phyloP scores from a whole-genome alignment of 2,113 vertebrate species.

The Sylvia atricapilla region DNA sequence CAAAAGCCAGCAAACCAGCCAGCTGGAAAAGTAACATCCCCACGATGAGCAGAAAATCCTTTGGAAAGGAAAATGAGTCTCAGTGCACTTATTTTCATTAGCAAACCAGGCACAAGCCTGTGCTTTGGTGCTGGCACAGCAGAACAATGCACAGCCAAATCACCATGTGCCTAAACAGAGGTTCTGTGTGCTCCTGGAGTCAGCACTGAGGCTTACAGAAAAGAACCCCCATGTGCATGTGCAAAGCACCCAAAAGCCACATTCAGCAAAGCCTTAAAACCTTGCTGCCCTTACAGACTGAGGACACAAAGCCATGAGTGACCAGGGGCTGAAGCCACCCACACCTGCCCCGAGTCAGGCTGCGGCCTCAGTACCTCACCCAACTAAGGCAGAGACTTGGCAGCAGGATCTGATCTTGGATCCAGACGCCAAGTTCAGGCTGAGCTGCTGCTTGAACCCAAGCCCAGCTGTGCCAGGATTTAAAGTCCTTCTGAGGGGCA shows the following conservation, averaged over 20 bases:
- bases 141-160: fast-evolving
- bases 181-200: not conserved
- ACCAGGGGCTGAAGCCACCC: not conserved
- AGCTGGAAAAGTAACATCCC: not conserved
- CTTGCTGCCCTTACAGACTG: not conserved
- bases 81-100: not conserved
- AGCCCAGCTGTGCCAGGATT: not conserved
- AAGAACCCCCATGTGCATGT: not conserved
- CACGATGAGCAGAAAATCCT: not conserved
- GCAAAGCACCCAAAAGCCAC: not conserved
- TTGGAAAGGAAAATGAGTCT: not conserved
- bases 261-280: not conserved
- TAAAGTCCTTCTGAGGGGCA: not conserved
- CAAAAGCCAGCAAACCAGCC: not conserved
- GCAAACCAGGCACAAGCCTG: not conserved
- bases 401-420: not conserved
- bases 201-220: not conserved
- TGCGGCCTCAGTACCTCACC: not conserved
- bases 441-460: fast-evolving
- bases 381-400: not conserved
- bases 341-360: fast-evolving
- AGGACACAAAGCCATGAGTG: not conserved
- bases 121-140: not conserved
- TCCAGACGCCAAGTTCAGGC: not conserved
- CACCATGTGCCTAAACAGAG: fast-evolving